These are phyloP conservation scores for Callyntrura guangdongensis DNA, from an alignment of 2,888 invertebrate species.

Conservation along the genomic window DNA sequence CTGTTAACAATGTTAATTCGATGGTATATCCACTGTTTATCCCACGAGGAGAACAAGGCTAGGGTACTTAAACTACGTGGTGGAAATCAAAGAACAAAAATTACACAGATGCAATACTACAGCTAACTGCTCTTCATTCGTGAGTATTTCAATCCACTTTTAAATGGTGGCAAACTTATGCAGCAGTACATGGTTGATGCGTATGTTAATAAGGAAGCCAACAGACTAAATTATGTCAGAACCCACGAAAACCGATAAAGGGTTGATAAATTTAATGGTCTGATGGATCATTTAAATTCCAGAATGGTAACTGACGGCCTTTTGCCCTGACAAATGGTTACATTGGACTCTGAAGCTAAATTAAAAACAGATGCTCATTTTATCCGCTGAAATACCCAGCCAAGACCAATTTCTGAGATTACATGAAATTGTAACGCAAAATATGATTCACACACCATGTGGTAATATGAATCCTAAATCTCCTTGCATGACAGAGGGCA, in stretches of 20 bases:
- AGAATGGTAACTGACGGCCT: conserved; percentile 77
- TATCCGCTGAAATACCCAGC: conserved; percentile 83
- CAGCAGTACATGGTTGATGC: conserved; percentile 85
- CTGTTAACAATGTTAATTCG: conserved; percentile 79
- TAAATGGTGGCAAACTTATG: conserved; percentile 82
- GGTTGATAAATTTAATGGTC: conserved; percentile 83
- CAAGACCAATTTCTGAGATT: conserved; percentile 61
- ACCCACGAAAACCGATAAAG: too few relatives aligned
- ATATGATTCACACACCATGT: conserved; percentile 85
- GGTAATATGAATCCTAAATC: conserved; percentile 68
- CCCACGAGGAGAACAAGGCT: too few relatives aligned
- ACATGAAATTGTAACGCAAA: conserved; percentile 70
- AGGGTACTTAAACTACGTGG: too few relatives aligned
- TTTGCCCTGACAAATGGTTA: too few relatives aligned
- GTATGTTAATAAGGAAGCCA: conserved; percentile 85
- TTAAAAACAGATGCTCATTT: conserved; percentile 55
- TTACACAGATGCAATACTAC: conserved; percentile 40
- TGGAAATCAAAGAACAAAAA: neutral
- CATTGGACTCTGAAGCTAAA: conserved; percentile 83
- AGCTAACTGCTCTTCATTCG: conserved; percentile 1
- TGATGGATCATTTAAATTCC: conserved; percentile 85
- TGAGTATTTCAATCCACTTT: conserved; percentile 84
- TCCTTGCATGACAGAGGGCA: conserved; percentile 84
- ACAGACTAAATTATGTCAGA: conserved; percentile 83
- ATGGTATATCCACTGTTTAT: conserved; percentile 83